Evolutionary conservation across 2,888 invertebrate genomes (phyloP).

Genomic region (Melinopterus prodromus): DNA sequence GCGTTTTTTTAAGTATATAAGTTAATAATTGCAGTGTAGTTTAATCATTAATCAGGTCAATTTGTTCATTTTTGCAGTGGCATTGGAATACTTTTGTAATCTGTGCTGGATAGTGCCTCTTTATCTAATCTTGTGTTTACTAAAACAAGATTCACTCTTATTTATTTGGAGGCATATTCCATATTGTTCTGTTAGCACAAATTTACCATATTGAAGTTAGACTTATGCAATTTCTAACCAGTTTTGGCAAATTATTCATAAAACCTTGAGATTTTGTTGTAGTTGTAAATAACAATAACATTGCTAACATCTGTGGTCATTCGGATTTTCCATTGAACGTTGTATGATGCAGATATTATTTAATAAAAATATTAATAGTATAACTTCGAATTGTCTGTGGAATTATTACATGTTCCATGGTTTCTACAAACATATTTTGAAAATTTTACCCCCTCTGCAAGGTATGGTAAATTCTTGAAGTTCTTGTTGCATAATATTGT

Average conservation of each 20-base stretch:
- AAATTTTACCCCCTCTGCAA: no score
- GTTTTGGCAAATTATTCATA: neutral
- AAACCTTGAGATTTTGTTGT: neutral
- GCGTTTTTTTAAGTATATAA: neutral
- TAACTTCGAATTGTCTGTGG: no score
- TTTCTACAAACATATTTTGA: no score
- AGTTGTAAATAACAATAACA: neutral
- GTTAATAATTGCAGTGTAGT: neutral
- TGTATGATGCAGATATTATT: no score
- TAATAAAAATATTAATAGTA: no score
- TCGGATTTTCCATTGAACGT: no score
- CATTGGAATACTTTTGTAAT: neutral
- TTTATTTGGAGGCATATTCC: neutral
- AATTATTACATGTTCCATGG: no score
- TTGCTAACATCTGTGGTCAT: neutral
- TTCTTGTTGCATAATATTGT: no score
- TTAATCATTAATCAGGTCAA: constrained; percentile 4
- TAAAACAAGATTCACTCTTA: neutral
- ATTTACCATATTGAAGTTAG: neutral
- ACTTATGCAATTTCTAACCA: neutral
- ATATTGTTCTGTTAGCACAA: neutral
- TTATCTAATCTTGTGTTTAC: neutral
- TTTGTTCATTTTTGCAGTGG: neutral
- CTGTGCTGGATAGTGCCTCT: neutral
- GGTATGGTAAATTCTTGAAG: no score